Evolutionary conservation across 2,888 invertebrate genomes (phyloP), one percentile per base, ranked within the genome.

Genomic region (Erebia aethiops): DNA sequence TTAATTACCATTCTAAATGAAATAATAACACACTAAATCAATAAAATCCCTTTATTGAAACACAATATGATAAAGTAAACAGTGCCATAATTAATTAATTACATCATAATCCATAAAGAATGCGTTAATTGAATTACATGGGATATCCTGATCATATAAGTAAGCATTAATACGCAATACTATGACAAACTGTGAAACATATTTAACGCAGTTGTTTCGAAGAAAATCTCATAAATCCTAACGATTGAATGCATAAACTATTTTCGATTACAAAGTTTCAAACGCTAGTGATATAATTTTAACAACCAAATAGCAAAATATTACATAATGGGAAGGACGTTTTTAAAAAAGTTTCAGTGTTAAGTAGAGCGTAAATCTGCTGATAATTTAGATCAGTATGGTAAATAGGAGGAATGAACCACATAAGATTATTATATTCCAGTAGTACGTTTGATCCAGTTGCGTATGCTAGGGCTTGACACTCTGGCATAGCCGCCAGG

Each of bases 401-500:
- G 1, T 21, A 21, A 21, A 21, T 21, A 21, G n/a, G n/a, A 21
- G 21, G 21, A 21, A 21, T 21, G 21, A 21, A 21, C 13, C 11
- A 4, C 46, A 46, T 46, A 11, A 46, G 18, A 16, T 18, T 54
- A 9, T 70, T 69, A 75, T 18, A 71, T 57, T 14, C 58, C 57
- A 21, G 75, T 63, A n/a, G 60, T 49, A 14, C 43, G 54, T 26
- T 69, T 64, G 16, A 82, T 80, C 80, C 80, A 82, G 2, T 49
- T 35, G 7, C 80, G 73, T 35, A 80, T 62, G 21, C 13, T 9
- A 5, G 62, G n/a, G n/a, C n/a, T n/a, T 26, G 57, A 26, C 1
- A 85, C 69, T 21, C 76, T 80, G 1, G 82, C 75, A 63, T 83
- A 85, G 0, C 82, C 80, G 5, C 84, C 84, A 0, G 85, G 84